These are phyloP conservation scores for Campylorhamphus procurvoides DNA, from an alignment of 2,113 vertebrate genomes.

Conservation along the genomic window DNA sequence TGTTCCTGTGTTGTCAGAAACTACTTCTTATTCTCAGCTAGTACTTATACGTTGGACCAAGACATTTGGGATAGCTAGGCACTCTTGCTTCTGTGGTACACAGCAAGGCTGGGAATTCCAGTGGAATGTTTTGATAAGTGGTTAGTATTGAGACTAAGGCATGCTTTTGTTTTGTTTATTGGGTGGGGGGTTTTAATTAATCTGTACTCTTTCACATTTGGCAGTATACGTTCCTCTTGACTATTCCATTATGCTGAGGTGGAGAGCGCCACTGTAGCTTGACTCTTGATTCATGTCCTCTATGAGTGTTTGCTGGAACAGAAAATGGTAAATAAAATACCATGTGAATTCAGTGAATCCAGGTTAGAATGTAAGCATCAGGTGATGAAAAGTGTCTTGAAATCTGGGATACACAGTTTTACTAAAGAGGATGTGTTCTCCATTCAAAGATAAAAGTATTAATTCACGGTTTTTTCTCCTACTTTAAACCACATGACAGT, in stretches of 20 bases:
- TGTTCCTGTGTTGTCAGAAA: background rate
- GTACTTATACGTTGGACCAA: background rate
- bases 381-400: background rate
- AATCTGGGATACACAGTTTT: background rate
- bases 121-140: background rate
- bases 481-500: background rate
- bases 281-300: background rate
- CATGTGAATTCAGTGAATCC: background rate
- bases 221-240: background rate
- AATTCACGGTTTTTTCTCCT: background rate
- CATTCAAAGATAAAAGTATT: background rate
- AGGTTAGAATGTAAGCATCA: background rate
- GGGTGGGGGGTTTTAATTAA: background rate
- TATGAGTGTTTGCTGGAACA: background rate
- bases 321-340: background rate
- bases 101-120: background rate
- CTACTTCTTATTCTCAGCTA: background rate
- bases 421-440: background rate
- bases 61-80: background rate
- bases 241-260: background rate
- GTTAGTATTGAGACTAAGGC: background rate
- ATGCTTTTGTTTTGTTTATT: background rate
- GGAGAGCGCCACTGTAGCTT: background rate
- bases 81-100: background rate
- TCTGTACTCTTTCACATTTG: background rate